phyloP scores from a whole-genome alignment of 2,888 invertebrate species.

The Harpalus rufipes region DNA sequence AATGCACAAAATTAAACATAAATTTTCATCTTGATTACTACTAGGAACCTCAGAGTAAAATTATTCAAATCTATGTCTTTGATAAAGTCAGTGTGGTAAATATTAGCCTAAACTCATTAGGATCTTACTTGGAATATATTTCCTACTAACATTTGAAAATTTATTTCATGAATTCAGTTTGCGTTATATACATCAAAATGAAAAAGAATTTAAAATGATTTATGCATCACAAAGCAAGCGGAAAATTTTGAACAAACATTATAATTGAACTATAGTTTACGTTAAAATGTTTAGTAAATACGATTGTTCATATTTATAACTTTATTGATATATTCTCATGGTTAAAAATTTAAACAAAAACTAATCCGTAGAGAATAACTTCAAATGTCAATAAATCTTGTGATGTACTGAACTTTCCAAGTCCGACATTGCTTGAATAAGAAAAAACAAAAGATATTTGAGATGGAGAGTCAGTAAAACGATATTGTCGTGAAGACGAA shows the following conservation, averaged over 20 bases:
- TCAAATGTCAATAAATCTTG: no score
- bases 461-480: constrained; percentile 16
- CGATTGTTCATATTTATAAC: neutral
- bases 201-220: neutral
- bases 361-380: neutral
- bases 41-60: constrained; percentile 7
- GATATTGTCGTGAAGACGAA: constrained; percentile 27
- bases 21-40: neutral
- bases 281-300: neutral
- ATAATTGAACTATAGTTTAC: neutral
- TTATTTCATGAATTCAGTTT: neutral
- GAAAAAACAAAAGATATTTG: constrained; percentile 28
- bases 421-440: constrained; percentile 4
- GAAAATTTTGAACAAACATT: neutral
- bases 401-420: neutral
- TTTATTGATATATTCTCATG: neutral
- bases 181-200: neutral
- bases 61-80: constrained; percentile 47
- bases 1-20: no score
- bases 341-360: neutral
- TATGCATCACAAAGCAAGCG: neutral
- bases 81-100: neutral
- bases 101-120: constrained; percentile 27
- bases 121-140: neutral
- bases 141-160: neutral